These are phyloP conservation scores for Thunnus maccoyii DNA, from an alignment of 2,113 vertebrate genomes.

Conservation along the genomic window DNA sequence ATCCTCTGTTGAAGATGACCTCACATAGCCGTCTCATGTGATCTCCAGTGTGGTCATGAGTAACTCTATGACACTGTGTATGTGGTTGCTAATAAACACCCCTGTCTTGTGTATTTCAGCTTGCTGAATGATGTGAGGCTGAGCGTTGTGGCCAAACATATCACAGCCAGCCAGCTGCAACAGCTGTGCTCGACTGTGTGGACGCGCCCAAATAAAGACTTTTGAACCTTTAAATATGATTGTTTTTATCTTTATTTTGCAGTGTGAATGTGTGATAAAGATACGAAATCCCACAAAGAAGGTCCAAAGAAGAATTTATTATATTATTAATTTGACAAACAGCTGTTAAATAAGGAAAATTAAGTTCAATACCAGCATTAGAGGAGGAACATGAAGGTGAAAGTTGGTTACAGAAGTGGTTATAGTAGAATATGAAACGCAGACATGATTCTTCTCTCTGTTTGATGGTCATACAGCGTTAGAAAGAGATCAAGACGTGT, in stretches of 20 bases:
- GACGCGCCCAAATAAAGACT: conserved; percentile 65
- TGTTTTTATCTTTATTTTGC: background rate
- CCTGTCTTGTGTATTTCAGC: conserved; percentile 71
- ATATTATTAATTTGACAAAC: conserved; percentile 73
- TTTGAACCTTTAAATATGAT: conserved; percentile 13
- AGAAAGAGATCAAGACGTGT: conserved; percentile 15
- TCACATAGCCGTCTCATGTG: conserved; percentile 62
- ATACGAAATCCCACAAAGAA: conserved; percentile 39
- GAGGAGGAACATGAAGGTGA: conserved; percentile 49
- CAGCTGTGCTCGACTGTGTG: conserved; percentile 67
- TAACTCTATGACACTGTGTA: conserved; percentile 54
- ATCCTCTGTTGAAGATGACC: conserved; percentile 62
- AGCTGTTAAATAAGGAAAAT: conserved; percentile 72
- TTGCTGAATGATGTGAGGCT: conserved; percentile 72
- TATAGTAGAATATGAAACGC: conserved; percentile 30
- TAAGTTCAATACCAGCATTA: conserved; percentile 57
- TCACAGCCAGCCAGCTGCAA: conserved; percentile 71
- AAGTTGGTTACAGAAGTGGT: conserved; percentile 42
- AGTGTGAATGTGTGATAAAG: background rate
- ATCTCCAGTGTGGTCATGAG: conserved; percentile 43
- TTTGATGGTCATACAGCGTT: conserved; percentile 25
- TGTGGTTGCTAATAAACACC: conserved; percentile 75
- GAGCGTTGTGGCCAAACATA: conserved; percentile 19
- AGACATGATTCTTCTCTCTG: conserved; percentile 1
- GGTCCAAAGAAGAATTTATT: conserved; percentile 73